Evolutionary conservation across 2,797 vertebrate genomes (phyloP), one percentile per base, ranked within the genome.

Genomic region (Aeoliscus strigatus): DNA sequence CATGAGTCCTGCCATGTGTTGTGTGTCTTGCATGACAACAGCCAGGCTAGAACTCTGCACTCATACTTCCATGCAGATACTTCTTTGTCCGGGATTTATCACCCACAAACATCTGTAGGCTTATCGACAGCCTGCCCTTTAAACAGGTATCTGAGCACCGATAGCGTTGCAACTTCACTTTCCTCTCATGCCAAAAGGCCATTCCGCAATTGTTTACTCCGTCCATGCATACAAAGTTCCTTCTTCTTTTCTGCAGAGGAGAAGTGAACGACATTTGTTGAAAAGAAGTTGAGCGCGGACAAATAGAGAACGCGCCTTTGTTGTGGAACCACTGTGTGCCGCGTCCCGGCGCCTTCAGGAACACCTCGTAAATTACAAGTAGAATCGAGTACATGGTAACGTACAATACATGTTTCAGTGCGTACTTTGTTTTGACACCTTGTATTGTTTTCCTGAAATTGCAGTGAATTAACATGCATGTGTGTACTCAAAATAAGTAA

Each of bases 291-390:
- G 58, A 87, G 88, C 86, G 85, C 80, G 82, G 66, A 73, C 55
- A 8, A 34, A 2, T 34, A 11, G 10, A 67, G 84, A 86, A 63
- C 82, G 85, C 88, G 88, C 86, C 79, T 67, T 46, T 23, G 21
- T 45, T 15, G 17, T 36, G 31, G 27, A 51, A 29, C 8, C 11
- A 14, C 3, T 12, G 14, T 5, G 16, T 5, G 12, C 2, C 13
- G 21, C 17, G 7, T 0, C 0, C 0, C 30, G 63, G 1, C 70
- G 59, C 61, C 0, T 78, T 81, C 53, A 73, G 0, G 1, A 1
- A 40, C 26, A n/a, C 33, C 6, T 35, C 21, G 70, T 28, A 58
- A 23, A 38, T 36, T n/a, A n/a, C n/a, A n/a, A n/a, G n/a, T n/a
- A n/a, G n/a, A n/a, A n/a, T n/a, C n/a, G n/a, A n/a, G n/a, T n/a